A percentile compares a stretch with the other conserved stretches of the same genome.
phyloP scores from a whole-genome alignment of 2,113 vertebrate genomes.

The Coreoperca whiteheadi region DNA sequence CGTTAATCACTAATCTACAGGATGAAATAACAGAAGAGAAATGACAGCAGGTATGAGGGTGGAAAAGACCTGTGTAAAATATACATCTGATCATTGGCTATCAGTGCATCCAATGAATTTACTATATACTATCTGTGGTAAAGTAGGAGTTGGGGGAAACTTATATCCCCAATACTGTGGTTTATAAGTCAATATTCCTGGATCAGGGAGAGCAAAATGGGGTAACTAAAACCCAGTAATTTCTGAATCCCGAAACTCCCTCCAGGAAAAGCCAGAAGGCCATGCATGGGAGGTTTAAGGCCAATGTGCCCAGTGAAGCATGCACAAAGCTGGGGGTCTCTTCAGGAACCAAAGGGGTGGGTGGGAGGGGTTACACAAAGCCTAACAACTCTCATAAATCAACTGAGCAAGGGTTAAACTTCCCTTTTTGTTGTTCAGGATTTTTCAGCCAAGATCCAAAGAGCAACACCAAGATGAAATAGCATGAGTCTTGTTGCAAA shows the following conservation, averaged over 20 bases:
- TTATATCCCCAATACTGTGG: not conserved
- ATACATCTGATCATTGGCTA: not conserved
- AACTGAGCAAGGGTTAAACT: conserved; percentile 73
- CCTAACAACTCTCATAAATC: conserved; percentile 81
- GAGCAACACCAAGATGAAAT: conserved; percentile 34
- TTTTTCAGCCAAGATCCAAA: conserved; percentile 47
- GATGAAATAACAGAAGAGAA: not conserved
- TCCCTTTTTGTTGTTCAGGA: conserved; percentile 68
- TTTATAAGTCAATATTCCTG: conserved; percentile 10
- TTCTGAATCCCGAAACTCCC: conserved; percentile 43
- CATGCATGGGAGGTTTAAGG: conserved; percentile 61
- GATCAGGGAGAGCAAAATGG: not conserved
- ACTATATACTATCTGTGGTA: not conserved
- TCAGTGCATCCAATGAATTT: not conserved
- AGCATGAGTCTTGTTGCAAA: not conserved
- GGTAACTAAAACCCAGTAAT: conserved; percentile 6
- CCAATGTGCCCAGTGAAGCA: conserved; percentile 74
- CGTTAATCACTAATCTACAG: not conserved
- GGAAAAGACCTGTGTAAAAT: not conserved
- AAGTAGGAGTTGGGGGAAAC: not conserved
- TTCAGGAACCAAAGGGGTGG: conserved; percentile 42
- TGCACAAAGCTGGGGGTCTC: conserved; percentile 67
- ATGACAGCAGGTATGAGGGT: not conserved
- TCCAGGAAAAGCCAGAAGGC: conserved; percentile 48
- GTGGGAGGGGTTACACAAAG: conserved; percentile 68